Conservation (phyloP, 2,797 vertebrate species). For the Malurus leucopterus region DNA sequence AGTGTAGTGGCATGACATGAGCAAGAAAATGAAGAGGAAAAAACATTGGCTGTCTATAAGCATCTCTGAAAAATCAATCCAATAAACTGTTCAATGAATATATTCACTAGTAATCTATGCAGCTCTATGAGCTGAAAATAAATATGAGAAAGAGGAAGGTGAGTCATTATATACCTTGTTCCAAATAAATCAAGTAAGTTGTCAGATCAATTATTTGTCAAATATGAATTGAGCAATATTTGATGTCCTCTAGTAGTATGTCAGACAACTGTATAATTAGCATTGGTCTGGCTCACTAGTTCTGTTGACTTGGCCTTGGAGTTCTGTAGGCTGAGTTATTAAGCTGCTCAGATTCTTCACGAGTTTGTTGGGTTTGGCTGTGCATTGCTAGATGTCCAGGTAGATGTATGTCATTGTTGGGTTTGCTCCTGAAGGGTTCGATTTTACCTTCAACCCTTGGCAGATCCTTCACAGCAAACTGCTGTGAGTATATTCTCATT, state of each 20-base stretch:
- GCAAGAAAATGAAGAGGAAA: background rate
- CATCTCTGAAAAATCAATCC: background rate
- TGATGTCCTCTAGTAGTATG: background rate
- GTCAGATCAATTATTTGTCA: background rate
- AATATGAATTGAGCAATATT: background rate
- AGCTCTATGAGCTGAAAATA: background rate
- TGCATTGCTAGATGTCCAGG: background rate
- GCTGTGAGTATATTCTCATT: background rate
- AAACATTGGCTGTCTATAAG: background rate
- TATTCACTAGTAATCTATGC: background rate
- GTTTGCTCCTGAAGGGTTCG: background rate
- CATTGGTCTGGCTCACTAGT: background rate
- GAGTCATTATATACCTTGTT: background rate
- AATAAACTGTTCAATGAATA: background rate
- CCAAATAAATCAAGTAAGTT: background rate
- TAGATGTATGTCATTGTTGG: background rate
- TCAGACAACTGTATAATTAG: background rate
- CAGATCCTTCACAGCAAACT: background rate
- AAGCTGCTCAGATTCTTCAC: background rate
- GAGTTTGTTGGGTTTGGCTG: background rate
- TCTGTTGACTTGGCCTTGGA: background rate
- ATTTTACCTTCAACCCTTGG: conserved; percentile 2
- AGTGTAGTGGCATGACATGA: background rate
- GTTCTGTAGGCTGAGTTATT: background rate
- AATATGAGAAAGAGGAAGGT: background rate